phyloP scores from a whole-genome alignment of 2,797 vertebrate genomes.

The Antennarius maculatus region DNA sequence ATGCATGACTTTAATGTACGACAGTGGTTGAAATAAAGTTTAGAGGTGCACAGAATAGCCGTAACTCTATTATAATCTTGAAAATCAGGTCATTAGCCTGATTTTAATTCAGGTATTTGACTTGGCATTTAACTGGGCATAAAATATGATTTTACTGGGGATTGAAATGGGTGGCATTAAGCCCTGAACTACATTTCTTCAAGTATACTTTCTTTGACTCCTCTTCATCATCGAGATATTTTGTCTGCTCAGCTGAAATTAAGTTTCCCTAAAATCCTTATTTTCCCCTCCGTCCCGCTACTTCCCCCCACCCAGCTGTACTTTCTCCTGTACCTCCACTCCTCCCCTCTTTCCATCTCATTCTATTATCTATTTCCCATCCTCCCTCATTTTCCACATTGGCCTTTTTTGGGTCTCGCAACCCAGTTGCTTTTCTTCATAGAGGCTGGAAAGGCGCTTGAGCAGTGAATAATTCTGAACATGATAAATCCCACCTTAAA shows the following conservation, averaged over 20 bases:
- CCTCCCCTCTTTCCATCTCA: slow-evolving; percentile 62
- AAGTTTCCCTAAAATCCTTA: slow-evolving; percentile 68
- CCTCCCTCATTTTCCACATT: slow-evolving; percentile 68
- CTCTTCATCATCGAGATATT: slow-evolving; percentile 59
- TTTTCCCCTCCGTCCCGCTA: slow-evolving; percentile 32
- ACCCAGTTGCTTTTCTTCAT: slow-evolving; percentile 72
- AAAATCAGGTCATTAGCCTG: slow-evolving; percentile 31
- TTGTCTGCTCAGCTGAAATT: slow-evolving; percentile 72
- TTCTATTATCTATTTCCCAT: slow-evolving; percentile 65
- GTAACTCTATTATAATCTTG: slow-evolving; percentile 22
- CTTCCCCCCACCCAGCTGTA: slow-evolving; percentile 44
- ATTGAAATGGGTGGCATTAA: slow-evolving; percentile 51
- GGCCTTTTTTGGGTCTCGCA: slow-evolving; percentile 74
- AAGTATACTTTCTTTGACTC: slow-evolving; percentile 45
- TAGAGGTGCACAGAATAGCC: background rate
- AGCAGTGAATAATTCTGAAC: slow-evolving; percentile 84
- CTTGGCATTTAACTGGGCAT: slow-evolving; percentile 42
- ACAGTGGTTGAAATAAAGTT: slow-evolving; percentile 26
- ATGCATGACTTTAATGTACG: slow-evolving; percentile 40
- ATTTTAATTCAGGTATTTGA: slow-evolving; percentile 43
- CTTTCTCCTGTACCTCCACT: slow-evolving; percentile 47
- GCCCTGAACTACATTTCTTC: slow-evolving; percentile 37
- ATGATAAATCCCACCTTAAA: slow-evolving; percentile 85
- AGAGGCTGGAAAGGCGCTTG: slow-evolving; percentile 75
- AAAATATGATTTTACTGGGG: slow-evolving; percentile 43